Conservation (phyloP, 2,113 vertebrate genomes). For the Zosterops lateralis region DNA sequence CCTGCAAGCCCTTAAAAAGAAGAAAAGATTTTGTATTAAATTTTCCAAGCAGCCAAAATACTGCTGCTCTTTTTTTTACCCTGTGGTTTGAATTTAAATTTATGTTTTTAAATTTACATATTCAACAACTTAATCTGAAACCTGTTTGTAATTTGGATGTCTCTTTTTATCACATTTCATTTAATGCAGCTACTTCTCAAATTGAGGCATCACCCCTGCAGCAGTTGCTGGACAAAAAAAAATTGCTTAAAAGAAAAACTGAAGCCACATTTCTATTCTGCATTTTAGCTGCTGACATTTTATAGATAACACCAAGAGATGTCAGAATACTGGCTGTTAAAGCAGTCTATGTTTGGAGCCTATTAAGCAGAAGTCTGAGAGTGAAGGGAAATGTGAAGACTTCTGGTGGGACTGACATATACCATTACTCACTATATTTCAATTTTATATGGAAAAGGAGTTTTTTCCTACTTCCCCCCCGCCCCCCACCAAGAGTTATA, state of each 20-base stretch:
- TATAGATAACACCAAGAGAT: conserved; percentile 59
- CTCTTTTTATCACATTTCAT: conserved; percentile 10
- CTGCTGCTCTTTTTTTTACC: neutral
- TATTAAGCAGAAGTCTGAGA: conserved; percentile 49
- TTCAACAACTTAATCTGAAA: conserved; percentile 31
- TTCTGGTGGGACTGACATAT: conserved; percentile 14
- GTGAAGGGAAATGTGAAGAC: conserved; percentile 27
- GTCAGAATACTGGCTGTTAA: conserved; percentile 62
- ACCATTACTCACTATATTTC: conserved; percentile 17
- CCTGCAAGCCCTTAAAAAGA: neutral
- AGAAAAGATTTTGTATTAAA: conserved; percentile 10
- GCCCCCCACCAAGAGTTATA: neutral
- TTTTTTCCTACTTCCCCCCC: neutral
- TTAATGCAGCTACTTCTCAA: conserved; percentile 40
- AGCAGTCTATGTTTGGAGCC: conserved; percentile 46
- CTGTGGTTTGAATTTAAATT: conserved; percentile 42
- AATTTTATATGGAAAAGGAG: neutral
- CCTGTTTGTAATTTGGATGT: conserved; percentile 28
- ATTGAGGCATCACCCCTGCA: conserved; percentile 49
- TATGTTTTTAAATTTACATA: conserved; percentile 52
- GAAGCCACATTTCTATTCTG: conserved; percentile 33
- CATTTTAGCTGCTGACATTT: conserved; percentile 59
- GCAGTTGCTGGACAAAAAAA: conserved; percentile 32
- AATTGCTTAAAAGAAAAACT: conserved; percentile 28
- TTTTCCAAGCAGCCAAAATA: neutral